Evolutionary conservation across 2,113 vertebrate species (phyloP).

Genomic region (Parus major): DNA sequence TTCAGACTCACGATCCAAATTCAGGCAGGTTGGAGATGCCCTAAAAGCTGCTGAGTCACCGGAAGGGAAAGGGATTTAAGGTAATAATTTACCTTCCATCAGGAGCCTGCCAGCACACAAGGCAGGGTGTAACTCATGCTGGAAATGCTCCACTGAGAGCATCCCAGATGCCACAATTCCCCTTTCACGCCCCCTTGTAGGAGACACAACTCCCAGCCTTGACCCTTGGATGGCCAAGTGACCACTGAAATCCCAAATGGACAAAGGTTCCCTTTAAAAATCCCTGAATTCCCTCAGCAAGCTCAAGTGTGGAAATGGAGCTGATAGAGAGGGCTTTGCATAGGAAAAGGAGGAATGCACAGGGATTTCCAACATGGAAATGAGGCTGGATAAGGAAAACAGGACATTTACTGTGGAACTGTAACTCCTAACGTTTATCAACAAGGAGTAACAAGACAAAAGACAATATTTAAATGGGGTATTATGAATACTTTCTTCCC

Average conservation of each 20-base stretch:
- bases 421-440: neutral
- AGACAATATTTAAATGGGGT: neutral
- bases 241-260: neutral
- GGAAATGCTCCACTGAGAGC: neutral
- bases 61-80: neutral
- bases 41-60: neutral
- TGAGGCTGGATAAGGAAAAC: neutral
- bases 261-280: neutral
- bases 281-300: neutral
- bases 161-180: neutral
- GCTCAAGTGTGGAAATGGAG: neutral
- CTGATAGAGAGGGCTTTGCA: neutral
- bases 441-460: neutral
- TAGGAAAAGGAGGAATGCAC: neutral
- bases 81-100: neutral
- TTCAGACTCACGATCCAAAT: neutral
- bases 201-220: neutral
- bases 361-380: neutral
- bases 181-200: neutral
- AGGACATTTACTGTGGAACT: neutral
- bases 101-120: neutral
- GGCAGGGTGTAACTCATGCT: neutral
- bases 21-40: neutral
- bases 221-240: neutral
- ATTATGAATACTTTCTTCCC: neutral